These are phyloP conservation scores for Epiblema foenella DNA, from an alignment of 2,888 invertebrate species.

Conservation along the genomic window DNA sequence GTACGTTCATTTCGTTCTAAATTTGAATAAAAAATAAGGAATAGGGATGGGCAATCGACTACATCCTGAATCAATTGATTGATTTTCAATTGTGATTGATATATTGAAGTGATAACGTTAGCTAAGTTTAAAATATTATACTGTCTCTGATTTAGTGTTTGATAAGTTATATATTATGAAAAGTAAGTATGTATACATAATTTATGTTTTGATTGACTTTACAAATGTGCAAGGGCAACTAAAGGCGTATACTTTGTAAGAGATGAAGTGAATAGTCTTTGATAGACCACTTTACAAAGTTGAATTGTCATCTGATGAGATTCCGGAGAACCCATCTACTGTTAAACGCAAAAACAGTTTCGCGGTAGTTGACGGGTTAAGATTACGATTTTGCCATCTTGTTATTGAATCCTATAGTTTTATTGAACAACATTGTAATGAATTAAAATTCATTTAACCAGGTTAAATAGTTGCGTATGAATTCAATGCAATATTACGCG, in stretches of 20 bases:
- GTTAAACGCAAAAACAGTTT: no score
- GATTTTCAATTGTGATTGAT: constrained; percentile 12
- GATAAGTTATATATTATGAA: neutral
- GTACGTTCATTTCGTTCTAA: constrained; percentile 66
- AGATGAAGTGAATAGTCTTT: no score
- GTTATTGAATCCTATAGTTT: neutral
- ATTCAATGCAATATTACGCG: constrained; percentile 23
- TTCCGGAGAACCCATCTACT: no score
- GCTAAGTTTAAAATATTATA: neutral
- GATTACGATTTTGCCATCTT: neutral
- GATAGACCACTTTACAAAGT: no score
- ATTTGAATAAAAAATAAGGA: constrained; percentile 27
- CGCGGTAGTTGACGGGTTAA: no score
- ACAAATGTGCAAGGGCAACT: neutral
- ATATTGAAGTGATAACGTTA: constrained; percentile 11
- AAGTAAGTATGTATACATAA: constrained; percentile 5
- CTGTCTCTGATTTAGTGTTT: neutral
- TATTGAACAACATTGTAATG: neutral
- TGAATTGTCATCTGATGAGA: no score
- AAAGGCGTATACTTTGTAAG: neutral
- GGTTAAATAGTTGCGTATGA: constrained; percentile 19
- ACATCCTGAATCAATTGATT: neutral
- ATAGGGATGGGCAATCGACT: constrained; percentile 21
- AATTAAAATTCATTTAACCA: neutral
- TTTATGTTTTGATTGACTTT: neutral